phyloP scores from a whole-genome alignment of 2,797 vertebrate genomes.

The Eidolon dupreanum region DNA sequence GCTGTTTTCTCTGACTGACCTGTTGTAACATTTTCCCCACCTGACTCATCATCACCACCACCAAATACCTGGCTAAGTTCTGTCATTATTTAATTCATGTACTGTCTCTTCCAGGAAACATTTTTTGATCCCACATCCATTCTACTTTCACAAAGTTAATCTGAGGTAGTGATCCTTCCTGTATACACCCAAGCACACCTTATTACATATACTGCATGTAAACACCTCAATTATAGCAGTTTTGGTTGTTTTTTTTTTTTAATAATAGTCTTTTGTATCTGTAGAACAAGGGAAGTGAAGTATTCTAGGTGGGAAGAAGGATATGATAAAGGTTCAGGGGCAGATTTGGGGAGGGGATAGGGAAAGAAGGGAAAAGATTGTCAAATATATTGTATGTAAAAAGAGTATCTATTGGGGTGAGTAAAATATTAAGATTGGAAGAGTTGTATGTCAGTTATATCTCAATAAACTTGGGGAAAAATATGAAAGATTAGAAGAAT shows the following conservation, averaged over 20 bases:
- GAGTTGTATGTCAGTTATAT: neutral
- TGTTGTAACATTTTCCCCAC: neutral
- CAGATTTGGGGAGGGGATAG: neutral
- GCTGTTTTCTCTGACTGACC: neutral
- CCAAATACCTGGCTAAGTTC: neutral
- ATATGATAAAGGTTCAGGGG: neutral
- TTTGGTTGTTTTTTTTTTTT: neutral
- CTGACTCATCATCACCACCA: neutral
- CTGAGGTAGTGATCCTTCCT: neutral
- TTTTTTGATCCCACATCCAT: slow-evolving; percentile 7
- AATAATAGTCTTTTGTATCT: neutral
- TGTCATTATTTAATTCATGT: neutral
- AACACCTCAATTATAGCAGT: neutral
- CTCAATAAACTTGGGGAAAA: neutral
- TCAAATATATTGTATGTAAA: neutral
- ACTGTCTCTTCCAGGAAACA: neutral
- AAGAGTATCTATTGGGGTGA: neutral
- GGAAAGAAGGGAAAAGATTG: neutral
- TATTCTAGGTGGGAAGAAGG: neutral
- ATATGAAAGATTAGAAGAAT: neutral
- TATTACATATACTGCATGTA: neutral
- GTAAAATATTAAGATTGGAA: neutral
- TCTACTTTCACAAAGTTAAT: neutral
- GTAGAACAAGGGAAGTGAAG: neutral
- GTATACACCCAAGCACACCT: neutral